Evolutionary conservation across 2,113 vertebrate species (phyloP).

Genomic region (Tympanuchus pallidicinctus): DNA sequence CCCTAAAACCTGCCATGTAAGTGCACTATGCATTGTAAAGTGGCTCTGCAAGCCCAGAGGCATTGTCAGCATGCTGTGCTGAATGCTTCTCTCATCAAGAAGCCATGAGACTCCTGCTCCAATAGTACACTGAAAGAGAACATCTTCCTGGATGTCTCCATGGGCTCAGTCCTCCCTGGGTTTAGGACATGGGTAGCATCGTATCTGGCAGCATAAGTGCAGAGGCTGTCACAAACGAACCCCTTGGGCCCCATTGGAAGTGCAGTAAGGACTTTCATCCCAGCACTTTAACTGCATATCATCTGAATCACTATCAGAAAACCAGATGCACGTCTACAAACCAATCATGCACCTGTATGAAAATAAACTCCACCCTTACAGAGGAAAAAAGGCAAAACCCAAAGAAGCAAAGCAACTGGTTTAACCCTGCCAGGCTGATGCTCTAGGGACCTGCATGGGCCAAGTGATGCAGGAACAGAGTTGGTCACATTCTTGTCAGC

Average conservation of each 20-base stretch:
- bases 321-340: neutral
- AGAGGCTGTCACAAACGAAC: neutral
- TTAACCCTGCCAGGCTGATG: neutral
- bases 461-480: neutral
- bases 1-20: neutral
- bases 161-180: neutral
- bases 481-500: neutral
- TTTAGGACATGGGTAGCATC: neutral
- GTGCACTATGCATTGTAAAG: neutral
- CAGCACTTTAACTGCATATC: neutral
- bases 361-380: neutral
- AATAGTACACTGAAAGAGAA: neutral
- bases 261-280: neutral
- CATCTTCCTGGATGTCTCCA: neutral
- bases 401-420: neutral
- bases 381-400: neutral
- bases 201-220: neutral
- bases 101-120: neutral
- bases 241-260: neutral
- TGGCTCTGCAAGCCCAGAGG: neutral
- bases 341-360: fast-evolving
- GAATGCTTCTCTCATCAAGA: neutral
- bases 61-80: neutral
- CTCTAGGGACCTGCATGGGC: neutral
- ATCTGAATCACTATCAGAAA: neutral